Conservation (phyloP, 1,140 invertebrate species). For the Cecropterus lyciades region DNA sequence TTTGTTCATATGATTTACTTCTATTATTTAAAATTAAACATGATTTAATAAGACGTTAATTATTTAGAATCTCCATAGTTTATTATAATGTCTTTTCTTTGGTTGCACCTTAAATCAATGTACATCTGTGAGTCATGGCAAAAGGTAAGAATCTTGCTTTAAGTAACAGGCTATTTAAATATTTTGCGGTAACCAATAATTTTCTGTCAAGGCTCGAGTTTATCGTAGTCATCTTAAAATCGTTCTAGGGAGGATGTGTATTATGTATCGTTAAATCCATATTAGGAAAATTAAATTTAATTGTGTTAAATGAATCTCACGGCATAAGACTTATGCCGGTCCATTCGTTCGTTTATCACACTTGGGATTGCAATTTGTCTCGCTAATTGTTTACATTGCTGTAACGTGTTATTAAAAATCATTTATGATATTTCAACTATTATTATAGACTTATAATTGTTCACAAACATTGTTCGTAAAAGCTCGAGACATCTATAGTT, state of each 20-base stretch:
- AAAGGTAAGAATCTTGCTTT: constrained; percentile 13
- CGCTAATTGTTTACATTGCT: constrained; percentile 25
- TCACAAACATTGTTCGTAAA: too few species aligned
- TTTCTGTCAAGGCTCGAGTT: constrained; percentile 3
- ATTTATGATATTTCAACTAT: constrained; percentile 13
- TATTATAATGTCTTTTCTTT: constrained; percentile 28
- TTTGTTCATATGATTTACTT: constrained; percentile 3
- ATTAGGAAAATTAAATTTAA: constrained; percentile 28
- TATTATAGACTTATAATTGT: constrained; percentile 5
- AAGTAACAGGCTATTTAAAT: constrained; percentile 28
- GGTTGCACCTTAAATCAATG: constrained; percentile 19
- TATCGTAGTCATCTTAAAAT: constrained; percentile 30
- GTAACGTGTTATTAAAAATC: constrained; percentile 25
- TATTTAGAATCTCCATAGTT: constrained; percentile 17
- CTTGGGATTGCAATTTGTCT: constrained; percentile 17
- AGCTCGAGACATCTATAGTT: too few species aligned
- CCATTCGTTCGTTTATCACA: constrained; percentile 16
- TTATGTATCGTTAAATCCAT: constrained; percentile 34
- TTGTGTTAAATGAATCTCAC: constrained; percentile 30
- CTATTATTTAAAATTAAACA: constrained; percentile 11
- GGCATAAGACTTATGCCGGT: background rate
- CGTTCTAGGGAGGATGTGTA: constrained; percentile 8
- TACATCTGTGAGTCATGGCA: constrained; percentile 6
- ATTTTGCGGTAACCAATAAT: constrained; percentile 24
- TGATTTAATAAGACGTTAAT: constrained; percentile 1